These are phyloP conservation scores for Drosophila colorata DNA, from an alignment of 2,888 invertebrate genomes.

Conservation along the genomic window DNA sequence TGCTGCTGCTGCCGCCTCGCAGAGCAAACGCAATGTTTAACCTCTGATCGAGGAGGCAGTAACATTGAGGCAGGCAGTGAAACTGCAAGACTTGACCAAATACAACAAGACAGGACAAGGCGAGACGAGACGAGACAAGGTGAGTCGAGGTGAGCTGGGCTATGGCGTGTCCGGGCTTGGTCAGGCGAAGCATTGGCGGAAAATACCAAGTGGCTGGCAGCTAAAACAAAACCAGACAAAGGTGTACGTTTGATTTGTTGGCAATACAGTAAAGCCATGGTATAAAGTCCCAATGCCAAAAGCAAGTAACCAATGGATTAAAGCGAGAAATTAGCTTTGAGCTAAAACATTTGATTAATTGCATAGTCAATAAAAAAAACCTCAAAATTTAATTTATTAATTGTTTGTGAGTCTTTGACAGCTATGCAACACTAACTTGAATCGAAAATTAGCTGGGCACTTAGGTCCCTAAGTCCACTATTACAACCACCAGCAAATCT, in stretches of 20 bases:
- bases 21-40: slow-evolving; percentile 67
- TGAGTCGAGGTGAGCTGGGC: not conserved
- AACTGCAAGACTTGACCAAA: slow-evolving; percentile 58
- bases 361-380: not conserved
- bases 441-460: too few relatives aligned
- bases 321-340: not conserved
- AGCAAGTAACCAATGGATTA: not conserved
- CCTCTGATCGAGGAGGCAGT: slow-evolving; percentile 68
- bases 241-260: slow-evolving; percentile 17
- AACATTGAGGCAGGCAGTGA: slow-evolving; percentile 37
- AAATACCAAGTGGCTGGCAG: slow-evolving; percentile 32
- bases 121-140: slow-evolving; percentile 5
- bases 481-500: not conserved
- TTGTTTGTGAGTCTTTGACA: not conserved
- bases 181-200: slow-evolving; percentile 20
- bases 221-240: slow-evolving; percentile 22
- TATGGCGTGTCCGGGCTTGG: slow-evolving; percentile 15
- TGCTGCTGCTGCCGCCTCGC: slow-evolving; percentile 40
- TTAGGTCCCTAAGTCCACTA: too few relatives aligned
- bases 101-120: slow-evolving; percentile 32
- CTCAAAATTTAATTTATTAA: not conserved
- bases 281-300: slow-evolving; percentile 15
- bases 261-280: slow-evolving; percentile 33
- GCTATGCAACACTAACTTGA: too few relatives aligned
- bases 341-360: too few relatives aligned